Evolutionary conservation across 2,888 invertebrate species (phyloP).

Genomic region (Drosophila histrio): DNA sequence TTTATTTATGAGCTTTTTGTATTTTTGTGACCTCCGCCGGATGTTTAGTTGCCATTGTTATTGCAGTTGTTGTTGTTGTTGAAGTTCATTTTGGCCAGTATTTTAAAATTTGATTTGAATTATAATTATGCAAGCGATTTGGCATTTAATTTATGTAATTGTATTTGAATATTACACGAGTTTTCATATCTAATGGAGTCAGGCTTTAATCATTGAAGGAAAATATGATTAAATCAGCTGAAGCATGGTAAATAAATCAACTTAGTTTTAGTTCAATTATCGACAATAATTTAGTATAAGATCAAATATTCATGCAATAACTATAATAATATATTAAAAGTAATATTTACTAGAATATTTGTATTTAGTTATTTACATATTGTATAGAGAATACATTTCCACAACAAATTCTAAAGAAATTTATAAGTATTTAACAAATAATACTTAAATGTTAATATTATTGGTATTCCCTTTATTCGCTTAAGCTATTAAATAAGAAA

Average conservation of each 20-base stretch:
- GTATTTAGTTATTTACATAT: no score
- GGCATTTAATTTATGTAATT: constrained; percentile 57
- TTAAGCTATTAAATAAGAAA: no score
- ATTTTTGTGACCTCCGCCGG: constrained; percentile 70
- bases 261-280: background rate
- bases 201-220: background rate
- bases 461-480: no score
- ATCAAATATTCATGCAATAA: background rate
- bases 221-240: background rate
- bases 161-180: constrained; percentile 15
- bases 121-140: constrained; percentile 63
- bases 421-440: no score
- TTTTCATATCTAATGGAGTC: background rate
- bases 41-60: constrained; percentile 72
- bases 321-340: background rate
- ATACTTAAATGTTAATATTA: no score
- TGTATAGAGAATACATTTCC: no score
- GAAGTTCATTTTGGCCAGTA: constrained; percentile 14
- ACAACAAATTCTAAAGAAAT: no score
- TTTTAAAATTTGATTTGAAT: constrained; percentile 45
- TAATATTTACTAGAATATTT: background rate
- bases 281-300: background rate
- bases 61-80: constrained; percentile 3
- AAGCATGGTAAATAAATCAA: background rate
- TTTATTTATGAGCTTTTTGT: constrained; percentile 70